Percentiles rank a stretch among this genome's conserved stretches.
Evolutionary conservation across 2,797 vertebrate genomes (phyloP).

Genomic region (Dermochelys coriacea): DNA sequence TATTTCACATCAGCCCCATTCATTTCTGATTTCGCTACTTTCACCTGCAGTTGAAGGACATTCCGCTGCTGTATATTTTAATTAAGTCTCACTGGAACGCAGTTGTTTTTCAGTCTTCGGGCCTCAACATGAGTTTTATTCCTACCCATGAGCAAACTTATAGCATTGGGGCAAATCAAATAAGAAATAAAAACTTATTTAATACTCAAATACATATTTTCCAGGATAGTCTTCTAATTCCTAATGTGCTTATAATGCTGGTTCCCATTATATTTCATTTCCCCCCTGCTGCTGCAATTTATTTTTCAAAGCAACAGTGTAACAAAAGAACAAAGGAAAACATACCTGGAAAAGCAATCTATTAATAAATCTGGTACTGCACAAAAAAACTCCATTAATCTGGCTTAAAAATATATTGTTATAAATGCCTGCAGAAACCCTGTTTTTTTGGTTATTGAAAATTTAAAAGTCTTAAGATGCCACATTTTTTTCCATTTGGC

Average conservation of each 20-base stretch:
- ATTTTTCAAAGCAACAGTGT: neutral
- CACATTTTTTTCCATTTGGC: neutral
- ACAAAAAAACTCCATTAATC: neutral
- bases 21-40: neutral
- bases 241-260: neutral
- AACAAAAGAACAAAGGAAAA: neutral
- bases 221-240: neutral
- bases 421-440: neutral
- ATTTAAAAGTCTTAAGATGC: neutral
- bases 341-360: neutral
- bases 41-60: slow-evolving; percentile 9
- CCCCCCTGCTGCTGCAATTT: neutral
- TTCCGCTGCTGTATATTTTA: neutral
- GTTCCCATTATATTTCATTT: neutral
- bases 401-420: neutral
- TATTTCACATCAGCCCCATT: neutral
- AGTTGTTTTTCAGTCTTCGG: neutral
- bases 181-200: neutral
- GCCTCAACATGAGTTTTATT: neutral
- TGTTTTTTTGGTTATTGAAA: neutral
- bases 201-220: neutral
- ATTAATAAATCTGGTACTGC: neutral
- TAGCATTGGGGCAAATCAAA: neutral
- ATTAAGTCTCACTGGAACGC: neutral
- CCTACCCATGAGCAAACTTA: neutral